Percentiles rank a stretch among this genome's conserved stretches.
Evolutionary conservation across 2,113 vertebrate genomes (phyloP).

Genomic region (Grallaria varia): DNA sequence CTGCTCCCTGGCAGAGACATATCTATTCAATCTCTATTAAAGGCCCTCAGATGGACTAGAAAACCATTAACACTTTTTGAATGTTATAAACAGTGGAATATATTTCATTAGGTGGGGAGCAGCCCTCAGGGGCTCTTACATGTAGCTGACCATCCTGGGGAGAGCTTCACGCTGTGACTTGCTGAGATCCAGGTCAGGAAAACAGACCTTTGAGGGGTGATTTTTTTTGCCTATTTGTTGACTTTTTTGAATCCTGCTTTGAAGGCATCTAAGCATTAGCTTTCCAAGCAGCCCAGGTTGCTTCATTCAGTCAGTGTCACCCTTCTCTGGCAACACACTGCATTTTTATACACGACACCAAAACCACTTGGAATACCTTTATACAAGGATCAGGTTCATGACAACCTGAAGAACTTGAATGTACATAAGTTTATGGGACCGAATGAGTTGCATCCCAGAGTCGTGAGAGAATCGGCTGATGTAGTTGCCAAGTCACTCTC

Average conservation of each 20-base stretch:
- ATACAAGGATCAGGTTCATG: background rate
- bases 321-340: background rate
- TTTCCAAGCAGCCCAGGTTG: background rate
- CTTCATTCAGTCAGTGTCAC: background rate
- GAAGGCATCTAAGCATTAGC: background rate
- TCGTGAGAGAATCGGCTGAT: background rate
- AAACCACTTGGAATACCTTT: background rate
- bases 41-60: background rate
- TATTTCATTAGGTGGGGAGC: background rate
- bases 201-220: fast-evolving
- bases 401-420: background rate
- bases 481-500: background rate
- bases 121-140: background rate
- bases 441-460: background rate
- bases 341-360: background rate
- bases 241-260: background rate
- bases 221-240: background rate
- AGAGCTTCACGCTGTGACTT: background rate
- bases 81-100: background rate
- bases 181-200: background rate
- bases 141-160: background rate
- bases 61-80: background rate
- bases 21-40: background rate
- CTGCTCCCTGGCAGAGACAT: background rate
- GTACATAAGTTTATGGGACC: background rate